Evolutionary conservation across 2,888 invertebrate genomes (phyloP).

Genomic region (Erebia ligea): DNA sequence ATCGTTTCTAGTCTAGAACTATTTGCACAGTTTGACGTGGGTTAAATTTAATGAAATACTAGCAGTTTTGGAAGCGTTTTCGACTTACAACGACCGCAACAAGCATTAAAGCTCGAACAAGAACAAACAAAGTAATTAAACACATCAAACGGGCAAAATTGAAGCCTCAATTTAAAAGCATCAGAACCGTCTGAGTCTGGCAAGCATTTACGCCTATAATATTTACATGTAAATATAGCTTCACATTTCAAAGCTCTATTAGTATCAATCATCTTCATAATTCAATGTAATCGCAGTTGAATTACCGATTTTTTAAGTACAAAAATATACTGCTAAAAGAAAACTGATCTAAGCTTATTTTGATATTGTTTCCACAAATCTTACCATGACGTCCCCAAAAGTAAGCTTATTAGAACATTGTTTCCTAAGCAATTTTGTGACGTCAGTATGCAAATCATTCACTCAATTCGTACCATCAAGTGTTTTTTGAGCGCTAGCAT

Average conservation of each 20-base stretch:
- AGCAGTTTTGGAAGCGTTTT: constrained; percentile 75
- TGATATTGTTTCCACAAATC: too few relatives aligned
- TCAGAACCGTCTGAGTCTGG: constrained; percentile 8
- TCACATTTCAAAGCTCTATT: neutral
- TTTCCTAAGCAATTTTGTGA: too few relatives aligned
- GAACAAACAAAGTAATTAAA: constrained; percentile 83
- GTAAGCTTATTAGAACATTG: too few relatives aligned
- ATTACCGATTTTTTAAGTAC: constrained; percentile 39
- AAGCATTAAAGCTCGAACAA: constrained; percentile 70
- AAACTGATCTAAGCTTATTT: too few relatives aligned
- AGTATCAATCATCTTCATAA: too few relatives aligned
- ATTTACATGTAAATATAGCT: too few relatives aligned
- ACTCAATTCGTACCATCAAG: too few relatives aligned
- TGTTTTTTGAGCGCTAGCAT: too few relatives aligned
- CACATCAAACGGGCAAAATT: constrained; percentile 81
- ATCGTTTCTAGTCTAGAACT: constrained; percentile 61
- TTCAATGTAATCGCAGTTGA: constrained; percentile 19
- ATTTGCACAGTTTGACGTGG: constrained; percentile 78
- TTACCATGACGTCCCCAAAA: too few relatives aligned
- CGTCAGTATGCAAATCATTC: too few relatives aligned
- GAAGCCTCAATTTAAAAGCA: constrained; percentile 72
- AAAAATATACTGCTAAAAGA: too few relatives aligned
- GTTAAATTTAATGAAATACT: constrained; percentile 79
- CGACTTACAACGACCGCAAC: constrained; percentile 76
- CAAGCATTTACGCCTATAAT: neutral